Base-by-base conservation (phyloP, 2,113 vertebrate species). In the Eublepharis macularius region DNA sequence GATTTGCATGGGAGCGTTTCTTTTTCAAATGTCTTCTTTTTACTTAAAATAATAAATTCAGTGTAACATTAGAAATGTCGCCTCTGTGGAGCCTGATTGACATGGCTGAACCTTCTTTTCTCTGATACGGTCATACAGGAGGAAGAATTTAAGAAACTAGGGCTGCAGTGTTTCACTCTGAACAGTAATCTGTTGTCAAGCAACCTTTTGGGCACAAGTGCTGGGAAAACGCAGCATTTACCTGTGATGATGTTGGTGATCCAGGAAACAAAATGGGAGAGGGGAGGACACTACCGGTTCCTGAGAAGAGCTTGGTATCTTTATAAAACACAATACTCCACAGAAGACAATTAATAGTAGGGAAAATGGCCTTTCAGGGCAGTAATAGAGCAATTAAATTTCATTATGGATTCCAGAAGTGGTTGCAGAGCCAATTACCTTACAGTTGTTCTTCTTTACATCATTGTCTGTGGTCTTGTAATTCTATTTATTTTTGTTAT, bases 1-100 rank as follows among this genome's bases (percentile, higher is more conserved):
- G 24, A 68, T 26, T 84, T 51, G 14, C 34, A 68, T 68, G 26
- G 60, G 29, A 36, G 26, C 57, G 19, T 45, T 60, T n/a, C 17
- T 74, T 74, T 63, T 57, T 16, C 69, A 39, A 21, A 82, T 73
- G n/a, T 51, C 12, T 73, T 12, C 26, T 60, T 36, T 60, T 63
- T 74, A 63, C 57, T 83, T 34, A 83, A 76, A 83, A 83, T 65
- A n/a, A 34, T 36, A 81, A 70, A 51, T 51, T 36, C 12, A 81
- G 24, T 13, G n/a, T 69, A 34, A 47, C 19, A 29, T 51, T 76
- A 76, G 74, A 76, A 76, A 76, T 19, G 45, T 78, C 36, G 17
- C 36, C 60, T 57, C 49, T 14, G n/a, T 57, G 80, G 39, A 43
- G 17, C 36, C 49, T 51, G 49, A 12, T 8, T 51, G 49, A 51